Conservation (phyloP, 2,888 invertebrate species). For the Nemotelus pantherinus region DNA sequence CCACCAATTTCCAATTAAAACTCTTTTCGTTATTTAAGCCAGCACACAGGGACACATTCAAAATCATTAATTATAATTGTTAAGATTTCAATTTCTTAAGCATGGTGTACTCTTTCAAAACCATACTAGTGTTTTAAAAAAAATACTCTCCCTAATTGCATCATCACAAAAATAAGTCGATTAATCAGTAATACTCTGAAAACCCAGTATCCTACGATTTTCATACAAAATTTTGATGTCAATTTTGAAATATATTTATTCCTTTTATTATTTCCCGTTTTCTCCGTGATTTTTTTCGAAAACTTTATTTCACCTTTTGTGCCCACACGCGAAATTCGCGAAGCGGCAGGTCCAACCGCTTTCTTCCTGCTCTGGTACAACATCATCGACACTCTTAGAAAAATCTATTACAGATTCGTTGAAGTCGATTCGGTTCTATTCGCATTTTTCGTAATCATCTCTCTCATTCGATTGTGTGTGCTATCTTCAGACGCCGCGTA, state of each 20-base stretch:
- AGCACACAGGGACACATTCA: too few relatives aligned
- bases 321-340: background rate
- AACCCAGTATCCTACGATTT: too few relatives aligned
- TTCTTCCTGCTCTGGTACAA: slow-evolving; percentile 19
- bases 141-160: too few relatives aligned
- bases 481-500: slow-evolving; percentile 21
- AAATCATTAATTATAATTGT: too few relatives aligned
- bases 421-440: background rate
- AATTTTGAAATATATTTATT: background rate
- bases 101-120: too few relatives aligned
- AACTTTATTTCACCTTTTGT: background rate
- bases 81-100: too few relatives aligned
- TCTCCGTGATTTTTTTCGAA: background rate
- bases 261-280: background rate
- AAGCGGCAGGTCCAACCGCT: background rate
- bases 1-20: too few relatives aligned
- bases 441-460: background rate
- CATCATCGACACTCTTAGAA: background rate
- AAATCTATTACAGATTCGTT: background rate
- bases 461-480: slow-evolving; percentile 9
- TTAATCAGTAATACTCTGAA: too few relatives aligned
- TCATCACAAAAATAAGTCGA: too few relatives aligned
- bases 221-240: background rate
- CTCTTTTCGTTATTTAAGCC: too few relatives aligned
- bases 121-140: too few relatives aligned